Percentiles rank a stretch among this genome's conserved stretches.
Conservation (phyloP, 2,113 vertebrate species). For the Pyxicephalus adspersus region DNA sequence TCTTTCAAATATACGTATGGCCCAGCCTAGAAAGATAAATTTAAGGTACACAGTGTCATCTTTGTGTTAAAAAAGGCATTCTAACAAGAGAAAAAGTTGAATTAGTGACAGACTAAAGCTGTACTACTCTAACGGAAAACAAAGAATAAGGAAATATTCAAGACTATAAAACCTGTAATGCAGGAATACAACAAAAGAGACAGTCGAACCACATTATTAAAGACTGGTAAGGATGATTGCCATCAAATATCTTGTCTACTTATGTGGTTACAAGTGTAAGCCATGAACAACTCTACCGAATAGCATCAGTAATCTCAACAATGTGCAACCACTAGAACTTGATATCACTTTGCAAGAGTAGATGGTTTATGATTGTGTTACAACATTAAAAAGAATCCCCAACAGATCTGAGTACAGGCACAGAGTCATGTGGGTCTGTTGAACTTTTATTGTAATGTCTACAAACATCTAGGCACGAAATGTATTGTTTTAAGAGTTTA, state of each 20-base stretch:
- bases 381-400: not conserved
- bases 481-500: not conserved
- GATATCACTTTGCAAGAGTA: not conserved
- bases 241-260: not conserved
- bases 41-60: not conserved
- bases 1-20: not conserved
- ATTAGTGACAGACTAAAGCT: not conserved
- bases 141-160: not conserved
- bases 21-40: not conserved
- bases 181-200: too few relatives aligned
- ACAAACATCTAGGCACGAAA: not conserved
- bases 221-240: not conserved
- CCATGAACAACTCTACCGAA: conserved; percentile 25
- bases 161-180: not conserved
- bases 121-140: not conserved
- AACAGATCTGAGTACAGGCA: not conserved
- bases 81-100: not conserved
- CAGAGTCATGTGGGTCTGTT: not conserved
- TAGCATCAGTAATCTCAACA: not conserved
- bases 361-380: not conserved
- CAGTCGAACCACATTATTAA: too few relatives aligned
- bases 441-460: not conserved
- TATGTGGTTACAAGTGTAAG: conserved; percentile 20
- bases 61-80: not conserved
- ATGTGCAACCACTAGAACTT: conserved; percentile 9